Conservation (phyloP, 1,140 invertebrate species). For the Mamestra configurata region DNA sequence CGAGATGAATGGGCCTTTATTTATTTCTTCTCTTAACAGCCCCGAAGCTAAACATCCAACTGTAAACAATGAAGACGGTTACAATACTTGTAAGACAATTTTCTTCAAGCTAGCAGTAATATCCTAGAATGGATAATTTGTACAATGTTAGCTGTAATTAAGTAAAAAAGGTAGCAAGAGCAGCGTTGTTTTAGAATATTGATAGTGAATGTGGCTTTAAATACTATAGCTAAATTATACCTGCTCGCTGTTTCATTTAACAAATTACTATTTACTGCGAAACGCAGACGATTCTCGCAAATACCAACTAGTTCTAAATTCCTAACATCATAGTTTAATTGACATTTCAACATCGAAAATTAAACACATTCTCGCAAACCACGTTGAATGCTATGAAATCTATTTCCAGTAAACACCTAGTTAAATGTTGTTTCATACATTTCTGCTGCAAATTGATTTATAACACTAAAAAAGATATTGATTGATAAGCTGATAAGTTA, state of each 20-base stretch:
- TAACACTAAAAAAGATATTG: conserved; percentile 37
- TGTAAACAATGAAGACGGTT: neutral
- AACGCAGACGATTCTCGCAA: neutral
- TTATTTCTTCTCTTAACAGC: neutral
- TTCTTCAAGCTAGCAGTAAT: neutral
- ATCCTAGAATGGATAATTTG: neutral
- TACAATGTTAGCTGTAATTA: neutral
- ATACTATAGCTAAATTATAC: neutral
- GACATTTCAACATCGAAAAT: neutral
- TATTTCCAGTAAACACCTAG: neutral
- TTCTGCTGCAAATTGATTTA: conserved; percentile 36
- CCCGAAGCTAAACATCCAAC: neutral
- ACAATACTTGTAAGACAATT: neutral
- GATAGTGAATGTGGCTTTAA: neutral
- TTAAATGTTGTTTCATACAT: neutral
- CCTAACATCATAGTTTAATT: neutral
- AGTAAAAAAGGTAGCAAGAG: neutral
- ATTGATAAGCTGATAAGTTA: conserved; percentile 43
- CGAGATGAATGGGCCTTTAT: neutral
- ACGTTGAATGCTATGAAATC: neutral
- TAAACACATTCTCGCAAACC: conserved; percentile 1
- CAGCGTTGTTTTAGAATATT: neutral
- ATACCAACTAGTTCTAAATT: neutral
- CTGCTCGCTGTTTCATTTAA: neutral
- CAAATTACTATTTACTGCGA: neutral